Evolutionary conservation across 2,113 vertebrate genomes (phyloP).

Genomic region (Tinamus guttatus): DNA sequence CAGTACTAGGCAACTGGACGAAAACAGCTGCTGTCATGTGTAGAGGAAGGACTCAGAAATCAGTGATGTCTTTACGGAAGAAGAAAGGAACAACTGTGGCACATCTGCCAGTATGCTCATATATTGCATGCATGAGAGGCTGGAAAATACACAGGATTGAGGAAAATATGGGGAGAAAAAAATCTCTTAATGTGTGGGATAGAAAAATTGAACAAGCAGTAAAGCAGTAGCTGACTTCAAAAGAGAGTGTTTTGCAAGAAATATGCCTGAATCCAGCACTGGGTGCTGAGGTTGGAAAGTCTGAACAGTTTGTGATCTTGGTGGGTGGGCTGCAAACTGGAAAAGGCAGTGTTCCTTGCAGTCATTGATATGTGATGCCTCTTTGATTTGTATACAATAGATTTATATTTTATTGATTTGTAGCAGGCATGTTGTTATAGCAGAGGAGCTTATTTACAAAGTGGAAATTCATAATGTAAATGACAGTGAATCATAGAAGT

Average conservation of each 20-base stretch:
- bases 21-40: not conserved
- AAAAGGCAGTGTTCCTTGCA: not conserved
- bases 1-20: not conserved
- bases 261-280: not conserved
- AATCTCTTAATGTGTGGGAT: not conserved
- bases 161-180: not conserved
- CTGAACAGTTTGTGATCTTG: not conserved
- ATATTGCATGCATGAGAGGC: not conserved
- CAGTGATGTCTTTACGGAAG: not conserved
- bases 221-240: not conserved
- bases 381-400: slow-evolving; percentile 26
- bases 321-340: not conserved
- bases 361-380: not conserved
- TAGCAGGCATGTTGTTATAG: not conserved
- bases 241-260: not conserved
- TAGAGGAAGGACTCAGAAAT: not conserved
- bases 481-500: slow-evolving; percentile 14
- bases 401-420: slow-evolving; percentile 43
- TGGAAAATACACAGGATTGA: not conserved
- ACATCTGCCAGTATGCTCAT: not conserved
- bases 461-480: not conserved
- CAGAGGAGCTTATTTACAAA: slow-evolving; percentile 36
- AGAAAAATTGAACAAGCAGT: not conserved
- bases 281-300: not conserved
- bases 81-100: not conserved